Conservation (phyloP, 35 echinoderm and acorn worm genomes). For the Ptychodera flava region DNA sequence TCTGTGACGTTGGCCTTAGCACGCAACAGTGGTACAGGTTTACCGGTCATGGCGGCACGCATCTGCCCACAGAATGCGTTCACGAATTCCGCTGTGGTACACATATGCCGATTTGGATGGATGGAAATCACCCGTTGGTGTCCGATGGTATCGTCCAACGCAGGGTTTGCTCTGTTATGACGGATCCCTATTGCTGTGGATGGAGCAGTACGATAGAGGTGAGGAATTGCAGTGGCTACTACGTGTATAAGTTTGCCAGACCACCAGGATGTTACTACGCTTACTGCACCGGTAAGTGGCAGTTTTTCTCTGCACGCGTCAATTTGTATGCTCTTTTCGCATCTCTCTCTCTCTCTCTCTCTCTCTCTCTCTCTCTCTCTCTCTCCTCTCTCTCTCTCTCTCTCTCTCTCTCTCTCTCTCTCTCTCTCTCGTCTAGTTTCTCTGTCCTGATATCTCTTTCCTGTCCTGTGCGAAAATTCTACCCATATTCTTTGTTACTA, state of each 20-base stretch:
- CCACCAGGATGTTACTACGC: background rate
- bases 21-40: background rate
- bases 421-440: too few relatives aligned
- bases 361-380: too few relatives aligned
- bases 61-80: background rate
- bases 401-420: too few relatives aligned
- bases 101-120: background rate
- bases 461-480: too few relatives aligned
- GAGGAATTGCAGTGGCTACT: background rate
- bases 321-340: too few relatives aligned
- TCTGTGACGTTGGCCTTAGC: background rate
- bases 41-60: background rate
- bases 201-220: background rate
- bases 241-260: background rate
- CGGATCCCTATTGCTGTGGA: background rate
- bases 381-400: too few relatives aligned
- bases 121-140: background rate
- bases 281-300: background rate
- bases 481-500: too few relatives aligned
- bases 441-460: too few relatives aligned
- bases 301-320: too few relatives aligned
- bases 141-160: background rate
- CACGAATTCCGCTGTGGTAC: background rate
- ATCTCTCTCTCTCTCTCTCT: too few relatives aligned
- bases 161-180: background rate